phyloP scores from a whole-genome alignment of 2,888 invertebrate genomes.

The Patella pellucida region DNA sequence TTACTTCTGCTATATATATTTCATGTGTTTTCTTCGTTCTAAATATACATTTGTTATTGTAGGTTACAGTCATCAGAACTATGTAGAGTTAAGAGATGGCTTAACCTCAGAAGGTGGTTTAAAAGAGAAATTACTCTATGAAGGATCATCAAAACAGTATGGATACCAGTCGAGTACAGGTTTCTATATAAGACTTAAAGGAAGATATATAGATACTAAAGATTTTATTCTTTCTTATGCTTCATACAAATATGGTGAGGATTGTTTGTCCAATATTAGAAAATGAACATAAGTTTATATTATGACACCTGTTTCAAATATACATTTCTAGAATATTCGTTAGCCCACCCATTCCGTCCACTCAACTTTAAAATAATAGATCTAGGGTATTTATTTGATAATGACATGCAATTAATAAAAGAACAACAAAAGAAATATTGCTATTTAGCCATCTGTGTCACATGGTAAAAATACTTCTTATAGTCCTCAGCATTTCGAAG shows the following conservation, averaged over 20 bases:
- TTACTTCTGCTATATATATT: too few species aligned
- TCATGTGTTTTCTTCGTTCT: not conserved
- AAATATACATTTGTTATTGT: not conserved
- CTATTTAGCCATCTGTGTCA: too few species aligned
- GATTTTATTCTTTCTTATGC: conserved; percentile 39
- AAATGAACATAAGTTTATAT: not conserved
- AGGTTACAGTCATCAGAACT: conserved; percentile 13
- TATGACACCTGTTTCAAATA: too few species aligned
- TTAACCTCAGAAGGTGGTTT: conserved; percentile 39
- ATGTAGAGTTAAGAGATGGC: conserved; percentile 36
- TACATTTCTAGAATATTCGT: too few species aligned
- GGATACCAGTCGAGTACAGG: conserved; percentile 29
- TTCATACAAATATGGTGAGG: conserved; percentile 33
- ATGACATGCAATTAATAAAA: too few species aligned
- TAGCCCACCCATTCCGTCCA: too few species aligned
- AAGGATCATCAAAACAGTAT: conserved; percentile 12
- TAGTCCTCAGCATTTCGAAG: too few species aligned
- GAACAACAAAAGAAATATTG: too few species aligned
- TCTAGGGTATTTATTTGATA: too few species aligned
- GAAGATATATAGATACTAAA: conserved; percentile 30
- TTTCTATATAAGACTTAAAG: conserved; percentile 45
- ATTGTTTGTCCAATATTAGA: not conserved
- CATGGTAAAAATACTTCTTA: too few species aligned
- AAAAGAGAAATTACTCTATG: conserved; percentile 18
- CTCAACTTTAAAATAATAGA: too few species aligned